phyloP scores from a whole-genome alignment of 2,888 invertebrate genomes.

The Chouioia cunea region DNA sequence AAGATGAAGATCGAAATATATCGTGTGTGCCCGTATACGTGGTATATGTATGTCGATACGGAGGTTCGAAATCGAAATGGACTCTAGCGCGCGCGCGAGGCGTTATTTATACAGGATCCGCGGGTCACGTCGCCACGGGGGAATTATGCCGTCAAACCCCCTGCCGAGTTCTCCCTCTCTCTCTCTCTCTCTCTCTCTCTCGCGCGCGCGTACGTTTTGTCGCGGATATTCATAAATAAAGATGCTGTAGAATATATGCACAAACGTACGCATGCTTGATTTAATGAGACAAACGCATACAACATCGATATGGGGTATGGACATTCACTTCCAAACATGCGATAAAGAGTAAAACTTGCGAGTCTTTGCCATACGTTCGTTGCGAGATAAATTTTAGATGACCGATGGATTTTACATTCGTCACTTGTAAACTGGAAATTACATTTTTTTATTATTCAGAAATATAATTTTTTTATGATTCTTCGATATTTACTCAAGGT shows the following conservation, averaged over 20 bases:
- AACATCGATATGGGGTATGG: slow-evolving; percentile 22
- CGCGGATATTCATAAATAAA: slow-evolving; percentile 46
- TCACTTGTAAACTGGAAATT: too few species aligned
- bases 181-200: too few species aligned
- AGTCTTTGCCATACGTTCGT: too few species aligned
- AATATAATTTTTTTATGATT: too few species aligned
- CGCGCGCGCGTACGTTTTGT: slow-evolving; percentile 34
- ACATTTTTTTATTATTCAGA: too few species aligned
- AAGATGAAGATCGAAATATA: slow-evolving; percentile 33
- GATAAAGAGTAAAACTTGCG: too few species aligned
- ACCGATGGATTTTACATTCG: too few species aligned
- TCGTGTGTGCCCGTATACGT: not conserved
- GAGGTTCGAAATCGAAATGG: slow-evolving; percentile 34
- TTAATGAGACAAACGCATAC: slow-evolving; percentile 38
- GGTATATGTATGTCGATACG: not conserved
- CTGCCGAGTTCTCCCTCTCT: slow-evolving; percentile 21
- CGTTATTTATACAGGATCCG: slow-evolving; percentile 37
- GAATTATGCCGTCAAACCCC: slow-evolving; percentile 45
- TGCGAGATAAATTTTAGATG: too few species aligned
- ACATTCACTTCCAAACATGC: too few species aligned
- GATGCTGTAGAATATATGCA: not conserved
- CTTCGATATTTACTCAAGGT: too few species aligned
- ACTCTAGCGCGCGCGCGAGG: not conserved
- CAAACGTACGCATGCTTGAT: slow-evolving; percentile 11
- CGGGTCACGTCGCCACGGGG: slow-evolving; percentile 22